Conservation (phyloP, 2,888 invertebrate genomes). For the Punctoribates punctum region DNA sequence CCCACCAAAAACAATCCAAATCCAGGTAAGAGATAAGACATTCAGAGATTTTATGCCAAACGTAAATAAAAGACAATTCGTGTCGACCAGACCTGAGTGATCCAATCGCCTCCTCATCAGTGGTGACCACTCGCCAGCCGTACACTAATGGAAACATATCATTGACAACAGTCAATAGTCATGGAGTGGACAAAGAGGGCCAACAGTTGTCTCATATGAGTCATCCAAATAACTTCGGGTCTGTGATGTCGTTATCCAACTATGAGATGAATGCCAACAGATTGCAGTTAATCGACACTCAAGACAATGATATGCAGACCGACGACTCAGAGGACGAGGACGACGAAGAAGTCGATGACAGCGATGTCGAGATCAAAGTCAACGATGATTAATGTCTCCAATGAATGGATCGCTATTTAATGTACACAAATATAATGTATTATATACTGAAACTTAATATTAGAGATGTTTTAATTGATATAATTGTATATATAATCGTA, state of each 20-base stretch:
- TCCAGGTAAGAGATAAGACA: constrained; percentile 59
- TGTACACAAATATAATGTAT: constrained; percentile 22
- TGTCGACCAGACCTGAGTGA: constrained; percentile 10
- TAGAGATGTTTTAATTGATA: constrained; percentile 27
- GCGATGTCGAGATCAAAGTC: constrained; percentile 41
- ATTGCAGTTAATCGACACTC: constrained; percentile 33
- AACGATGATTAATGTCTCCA: constrained; percentile 40
- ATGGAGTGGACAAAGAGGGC: constrained; percentile 15
- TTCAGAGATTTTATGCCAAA: too few relatives aligned
- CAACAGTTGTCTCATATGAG: constrained; percentile 25
- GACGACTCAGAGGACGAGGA: constrained; percentile 29
- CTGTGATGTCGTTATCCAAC: constrained; percentile 33
- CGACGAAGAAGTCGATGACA: constrained; percentile 40
- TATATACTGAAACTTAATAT: not conserved
- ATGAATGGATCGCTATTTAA: constrained; percentile 12
- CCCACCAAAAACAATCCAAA: constrained; percentile 96
- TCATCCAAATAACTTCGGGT: constrained; percentile 15
- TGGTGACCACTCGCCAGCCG: not conserved
- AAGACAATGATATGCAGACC: constrained; percentile 32
- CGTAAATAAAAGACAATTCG: not conserved
- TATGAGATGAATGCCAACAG: constrained; percentile 18
- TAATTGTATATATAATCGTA: constrained; percentile 5
- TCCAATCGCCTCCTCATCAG: constrained; percentile 11
- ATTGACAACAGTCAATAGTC: not conserved
- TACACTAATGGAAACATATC: constrained; percentile 7